These are phyloP conservation scores for Muscicapa adusta DNA, from an alignment of 2,113 vertebrate species.

Conservation along the genomic window DNA sequence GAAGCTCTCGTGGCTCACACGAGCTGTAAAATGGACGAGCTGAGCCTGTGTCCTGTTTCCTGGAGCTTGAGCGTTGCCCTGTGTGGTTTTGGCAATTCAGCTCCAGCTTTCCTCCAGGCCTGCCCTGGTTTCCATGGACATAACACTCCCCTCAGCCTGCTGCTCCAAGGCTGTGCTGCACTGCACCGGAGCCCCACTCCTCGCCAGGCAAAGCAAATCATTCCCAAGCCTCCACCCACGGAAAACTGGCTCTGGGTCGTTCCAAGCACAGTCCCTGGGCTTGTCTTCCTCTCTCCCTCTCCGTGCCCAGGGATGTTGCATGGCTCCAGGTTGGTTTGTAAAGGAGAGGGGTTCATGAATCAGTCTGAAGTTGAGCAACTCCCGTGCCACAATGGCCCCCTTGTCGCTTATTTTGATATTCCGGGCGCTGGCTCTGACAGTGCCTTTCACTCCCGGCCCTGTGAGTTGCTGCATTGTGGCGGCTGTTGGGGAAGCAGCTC, in stretches of 20 bases:
- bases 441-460: conserved; percentile 38
- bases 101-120: not conserved
- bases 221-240: not conserved
- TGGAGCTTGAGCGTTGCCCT: not conserved
- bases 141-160: not conserved
- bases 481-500: conserved; percentile 50
- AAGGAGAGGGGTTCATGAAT: conserved; percentile 1
- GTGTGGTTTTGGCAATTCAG: not conserved
- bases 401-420: conserved; percentile 56
- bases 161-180: not conserved
- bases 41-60: not conserved
- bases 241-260: not conserved
- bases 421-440: conserved; percentile 40
- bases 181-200: not conserved
- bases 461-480: conserved; percentile 63
- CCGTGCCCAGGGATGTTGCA: not conserved
- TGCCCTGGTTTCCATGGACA: conserved; percentile 7
- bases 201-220: not conserved
- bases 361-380: conserved; percentile 6
- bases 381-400: conserved; percentile 28
- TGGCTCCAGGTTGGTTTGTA: not conserved
- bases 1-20: not conserved
- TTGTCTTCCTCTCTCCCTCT: not conserved
- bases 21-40: not conserved
- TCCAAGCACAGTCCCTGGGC: not conserved